Evolutionary conservation across 2,797 vertebrate genomes (phyloP).

Genomic region (Dendrocincla tyrannina): DNA sequence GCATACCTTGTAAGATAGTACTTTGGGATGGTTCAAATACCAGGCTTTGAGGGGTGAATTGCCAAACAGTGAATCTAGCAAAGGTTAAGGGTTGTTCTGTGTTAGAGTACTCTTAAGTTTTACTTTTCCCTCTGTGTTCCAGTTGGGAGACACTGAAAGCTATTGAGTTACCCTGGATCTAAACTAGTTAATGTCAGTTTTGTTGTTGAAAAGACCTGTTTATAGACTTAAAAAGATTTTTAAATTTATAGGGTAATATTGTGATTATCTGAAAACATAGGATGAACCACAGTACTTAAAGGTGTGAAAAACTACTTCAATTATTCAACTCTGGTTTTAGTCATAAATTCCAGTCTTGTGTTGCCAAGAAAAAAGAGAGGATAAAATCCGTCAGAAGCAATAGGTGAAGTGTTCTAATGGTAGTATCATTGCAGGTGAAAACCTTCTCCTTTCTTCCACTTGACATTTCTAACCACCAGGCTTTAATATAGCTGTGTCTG

Average conservation of each 20-base stretch:
- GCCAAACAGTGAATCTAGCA: neutral
- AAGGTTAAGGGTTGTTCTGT: neutral
- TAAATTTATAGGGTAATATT: neutral
- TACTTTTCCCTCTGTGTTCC: neutral
- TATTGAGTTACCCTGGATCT: neutral
- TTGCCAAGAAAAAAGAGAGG: neutral
- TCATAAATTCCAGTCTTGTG: neutral
- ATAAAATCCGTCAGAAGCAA: neutral
- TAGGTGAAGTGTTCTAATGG: neutral
- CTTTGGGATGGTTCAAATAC: neutral
- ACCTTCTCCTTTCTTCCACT: neutral
- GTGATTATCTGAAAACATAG: neutral
- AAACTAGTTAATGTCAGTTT: neutral
- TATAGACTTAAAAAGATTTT: neutral
- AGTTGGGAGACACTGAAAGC: neutral
- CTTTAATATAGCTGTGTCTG: neutral
- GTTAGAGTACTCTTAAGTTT: neutral
- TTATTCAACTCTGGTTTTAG: neutral
- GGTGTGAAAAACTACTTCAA: neutral
- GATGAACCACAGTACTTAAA: neutral
- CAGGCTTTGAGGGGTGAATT: neutral
- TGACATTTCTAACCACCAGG: neutral
- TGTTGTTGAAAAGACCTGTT: neutral
- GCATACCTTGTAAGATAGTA: neutral
- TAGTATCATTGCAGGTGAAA: neutral